Percentiles rank a stretch among this genome's conserved stretches.
Conservation (phyloP, 2,797 vertebrate species). For the Miichthys miiuy region DNA sequence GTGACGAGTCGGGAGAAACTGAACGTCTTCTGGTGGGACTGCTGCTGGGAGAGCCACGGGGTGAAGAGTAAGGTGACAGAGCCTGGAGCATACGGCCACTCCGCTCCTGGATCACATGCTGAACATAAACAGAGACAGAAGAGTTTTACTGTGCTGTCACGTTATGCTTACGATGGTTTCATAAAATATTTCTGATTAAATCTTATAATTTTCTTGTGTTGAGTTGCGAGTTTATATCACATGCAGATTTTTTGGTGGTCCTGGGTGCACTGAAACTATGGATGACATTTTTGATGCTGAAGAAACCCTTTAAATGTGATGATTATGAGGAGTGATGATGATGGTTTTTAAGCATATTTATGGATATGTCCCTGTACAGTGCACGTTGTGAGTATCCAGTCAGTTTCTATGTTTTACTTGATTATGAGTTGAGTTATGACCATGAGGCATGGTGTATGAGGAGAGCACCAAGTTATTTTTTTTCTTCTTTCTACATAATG, state of each 20-base stretch:
- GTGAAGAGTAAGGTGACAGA: conserved; percentile 92
- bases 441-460: no score
- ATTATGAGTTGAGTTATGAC: no score
- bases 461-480: no score
- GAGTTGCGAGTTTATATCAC: not conserved
- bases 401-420: no score
- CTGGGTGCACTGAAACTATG: no score
- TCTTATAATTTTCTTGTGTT: not conserved
- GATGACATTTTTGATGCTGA: not conserved
- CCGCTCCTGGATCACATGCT: conserved; percentile 96
- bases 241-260: no score
- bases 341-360: no score
- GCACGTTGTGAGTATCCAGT: no score
- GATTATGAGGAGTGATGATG: not conserved
- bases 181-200: no score
- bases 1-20: conserved; percentile 87
- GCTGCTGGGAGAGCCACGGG: conserved; percentile 83
- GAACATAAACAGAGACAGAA: conserved; percentile 26
- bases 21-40: conserved; percentile 87
- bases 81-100: conserved; percentile 96
- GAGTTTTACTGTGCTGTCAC: not conserved
- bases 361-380: no score
- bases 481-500: no score
- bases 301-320: not conserved
- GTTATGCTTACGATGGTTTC: not conserved